phyloP scores from a whole-genome alignment of 2,113 vertebrate species.

The Morphnarchus princeps region DNA sequence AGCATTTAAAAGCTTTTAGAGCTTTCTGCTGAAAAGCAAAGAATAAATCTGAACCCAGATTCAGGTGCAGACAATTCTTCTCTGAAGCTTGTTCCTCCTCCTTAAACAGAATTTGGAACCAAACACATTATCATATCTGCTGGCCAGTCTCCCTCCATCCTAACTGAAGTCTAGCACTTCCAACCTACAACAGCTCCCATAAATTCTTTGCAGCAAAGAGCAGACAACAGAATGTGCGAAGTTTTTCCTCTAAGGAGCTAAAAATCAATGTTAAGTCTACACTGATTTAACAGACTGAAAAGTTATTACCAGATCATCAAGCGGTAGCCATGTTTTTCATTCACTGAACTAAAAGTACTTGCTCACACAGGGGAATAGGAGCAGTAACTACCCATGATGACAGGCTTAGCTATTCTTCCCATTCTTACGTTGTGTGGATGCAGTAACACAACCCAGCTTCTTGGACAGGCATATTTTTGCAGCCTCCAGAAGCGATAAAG shows the following conservation, averaged over 20 bases:
- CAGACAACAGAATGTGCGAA: background rate
- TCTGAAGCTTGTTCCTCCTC: background rate
- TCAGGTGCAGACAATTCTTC: background rate
- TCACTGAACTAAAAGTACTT: background rate
- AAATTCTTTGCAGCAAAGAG: background rate
- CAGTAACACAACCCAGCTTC: background rate
- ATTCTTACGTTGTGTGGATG: background rate
- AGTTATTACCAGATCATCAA: background rate
- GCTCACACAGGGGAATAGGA: background rate
- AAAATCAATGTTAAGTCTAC: background rate
- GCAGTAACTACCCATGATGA: background rate
- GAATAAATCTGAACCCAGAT: background rate
- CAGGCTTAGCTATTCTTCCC: background rate
- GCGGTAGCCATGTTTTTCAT: background rate
- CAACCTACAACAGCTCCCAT: background rate
- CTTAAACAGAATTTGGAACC: background rate
- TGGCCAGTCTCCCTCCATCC: background rate
- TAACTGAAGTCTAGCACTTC: background rate
- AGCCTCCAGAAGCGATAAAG: background rate
- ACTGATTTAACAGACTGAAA: background rate
- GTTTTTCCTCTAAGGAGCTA: background rate
- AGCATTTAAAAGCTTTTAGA: background rate
- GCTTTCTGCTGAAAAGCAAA: background rate
- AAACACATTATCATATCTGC: background rate
- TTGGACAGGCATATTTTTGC: background rate